Base-by-base conservation (phyloP, 2,113 vertebrate species). In the Oriolus oriolus region DNA sequence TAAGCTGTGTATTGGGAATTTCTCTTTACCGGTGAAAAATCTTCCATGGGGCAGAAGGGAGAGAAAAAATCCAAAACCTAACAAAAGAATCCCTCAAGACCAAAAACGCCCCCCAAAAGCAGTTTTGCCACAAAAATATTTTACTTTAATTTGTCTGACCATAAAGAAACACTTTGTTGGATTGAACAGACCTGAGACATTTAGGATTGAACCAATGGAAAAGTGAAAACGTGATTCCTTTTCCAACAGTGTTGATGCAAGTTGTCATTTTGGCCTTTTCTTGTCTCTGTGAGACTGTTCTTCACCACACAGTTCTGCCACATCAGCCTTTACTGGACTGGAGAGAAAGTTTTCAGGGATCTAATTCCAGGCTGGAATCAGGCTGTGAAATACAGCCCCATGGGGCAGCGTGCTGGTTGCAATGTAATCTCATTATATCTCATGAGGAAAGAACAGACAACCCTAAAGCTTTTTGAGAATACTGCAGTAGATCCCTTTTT, bases 101-200 rank as follows among this genome's bases (percentile, higher is more conserved):
- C 14, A 41, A 20, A n/a, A 10, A 31, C 16, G 5, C 23, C 16
- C 31, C 31, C 9, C 6, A 17, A 61, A 76, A 66, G 1, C 21
- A 71, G 39, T 77, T 87, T 44, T 59, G 10, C 59, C 44, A 77
- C 26, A 69, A 61, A 68, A 59, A 23, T 19, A 10, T 44, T 75
- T 53, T 20, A 52, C 23, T 86, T 57, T 33, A 1, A 16, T 70
- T 54, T 77, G 20, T 84, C 44, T 60, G 22, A 50, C 28, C 53
- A 54, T 17, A 42, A 74, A 56, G 33, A 84, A 59, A 35, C 16
- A 19, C 10, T 81, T 65, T 0, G 9, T 28, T 80, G 76, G n/a
- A 41, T 35, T 28, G 18, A 71, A 75, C 2, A 39, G 26, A 71
- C 21, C 17, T 0, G 0, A 57, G 17, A 44, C 2, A 41, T 57